phyloP scores from a whole-genome alignment of 2,113 vertebrate genomes.

The Beaufortia kweichowensis region DNA sequence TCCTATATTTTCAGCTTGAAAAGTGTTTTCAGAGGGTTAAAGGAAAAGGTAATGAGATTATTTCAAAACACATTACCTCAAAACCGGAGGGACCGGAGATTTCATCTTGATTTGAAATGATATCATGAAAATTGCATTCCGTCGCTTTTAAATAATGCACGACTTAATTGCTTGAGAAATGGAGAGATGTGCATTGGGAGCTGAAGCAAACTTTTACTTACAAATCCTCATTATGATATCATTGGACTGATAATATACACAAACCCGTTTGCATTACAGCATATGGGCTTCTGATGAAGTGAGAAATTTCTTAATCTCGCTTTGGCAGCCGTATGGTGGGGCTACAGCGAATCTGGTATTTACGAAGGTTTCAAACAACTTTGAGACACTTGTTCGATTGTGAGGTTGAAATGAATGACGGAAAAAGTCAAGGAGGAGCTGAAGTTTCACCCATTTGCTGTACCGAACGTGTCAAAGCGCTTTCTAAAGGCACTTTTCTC shows the following conservation, averaged over 20 bases:
- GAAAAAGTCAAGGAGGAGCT: constrained; percentile 6
- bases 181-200: constrained; percentile 56
- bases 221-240: constrained; percentile 7
- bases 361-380: constrained; percentile 1
- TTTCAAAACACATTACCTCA: constrained; percentile 19
- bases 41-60: constrained; percentile 7
- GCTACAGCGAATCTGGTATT: background rate
- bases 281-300: constrained; percentile 16
- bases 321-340: constrained; percentile 17
- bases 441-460: constrained; percentile 35
- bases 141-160: constrained; percentile 74
- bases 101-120: constrained; percentile 39
- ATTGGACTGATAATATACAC: constrained; percentile 11
- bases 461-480: constrained; percentile 40
- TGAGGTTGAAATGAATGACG: constrained; percentile 31
- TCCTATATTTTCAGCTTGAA: background rate
- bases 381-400: background rate
- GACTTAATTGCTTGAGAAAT: constrained; percentile 73
- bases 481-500: constrained; percentile 48
- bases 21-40: constrained; percentile 11
- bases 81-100: constrained; percentile 41
- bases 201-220: background rate
- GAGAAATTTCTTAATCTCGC: constrained; percentile 10
- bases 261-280: constrained; percentile 3
- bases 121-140: constrained; percentile 50